These are phyloP conservation scores for Taenioides sp. DNA, from an alignment of 2,797 vertebrate genomes.

Conservation along the genomic window DNA sequence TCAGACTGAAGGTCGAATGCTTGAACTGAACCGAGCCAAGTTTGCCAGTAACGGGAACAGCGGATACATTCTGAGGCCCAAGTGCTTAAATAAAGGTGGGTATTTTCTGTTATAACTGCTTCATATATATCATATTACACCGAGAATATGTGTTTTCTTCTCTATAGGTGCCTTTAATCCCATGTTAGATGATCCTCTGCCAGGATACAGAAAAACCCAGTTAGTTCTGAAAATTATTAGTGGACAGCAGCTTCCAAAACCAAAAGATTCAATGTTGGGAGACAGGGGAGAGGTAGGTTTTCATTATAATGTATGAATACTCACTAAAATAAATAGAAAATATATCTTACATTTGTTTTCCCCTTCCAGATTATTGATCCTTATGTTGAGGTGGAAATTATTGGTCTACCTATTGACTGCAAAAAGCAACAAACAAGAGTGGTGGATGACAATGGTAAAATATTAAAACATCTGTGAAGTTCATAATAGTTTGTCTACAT, in stretches of 20 bases:
- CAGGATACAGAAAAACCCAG: constrained; percentile 89
- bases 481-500: not conserved
- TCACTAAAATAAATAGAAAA: not conserved
- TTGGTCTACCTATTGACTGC: constrained; percentile 90
- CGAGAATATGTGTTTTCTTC: not conserved
- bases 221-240: constrained; percentile 92
- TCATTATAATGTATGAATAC: not conserved
- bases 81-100: constrained; percentile 90
- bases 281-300: constrained; percentile 90
- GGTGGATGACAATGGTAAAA: constrained; percentile 93
- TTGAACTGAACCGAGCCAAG: constrained; percentile 92
- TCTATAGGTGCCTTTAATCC: constrained; percentile 90
- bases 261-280: constrained; percentile 93
- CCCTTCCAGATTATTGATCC: constrained; percentile 93
- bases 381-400: constrained; percentile 96
- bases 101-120: not conserved
- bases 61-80: constrained; percentile 92
- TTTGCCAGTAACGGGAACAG: constrained; percentile 91
- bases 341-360: not conserved
- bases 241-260: constrained; percentile 96
- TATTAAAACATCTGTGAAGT: not conserved
- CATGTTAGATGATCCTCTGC: constrained; percentile 85
- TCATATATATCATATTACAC: not conserved
- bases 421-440: constrained; percentile 93
- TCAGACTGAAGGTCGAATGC: constrained; percentile 93